A percentile compares a stretch with the other conserved stretches of the same genome.
Evolutionary conservation across 2,888 invertebrate genomes (phyloP).

Genomic region (Ferrisia virgata): DNA sequence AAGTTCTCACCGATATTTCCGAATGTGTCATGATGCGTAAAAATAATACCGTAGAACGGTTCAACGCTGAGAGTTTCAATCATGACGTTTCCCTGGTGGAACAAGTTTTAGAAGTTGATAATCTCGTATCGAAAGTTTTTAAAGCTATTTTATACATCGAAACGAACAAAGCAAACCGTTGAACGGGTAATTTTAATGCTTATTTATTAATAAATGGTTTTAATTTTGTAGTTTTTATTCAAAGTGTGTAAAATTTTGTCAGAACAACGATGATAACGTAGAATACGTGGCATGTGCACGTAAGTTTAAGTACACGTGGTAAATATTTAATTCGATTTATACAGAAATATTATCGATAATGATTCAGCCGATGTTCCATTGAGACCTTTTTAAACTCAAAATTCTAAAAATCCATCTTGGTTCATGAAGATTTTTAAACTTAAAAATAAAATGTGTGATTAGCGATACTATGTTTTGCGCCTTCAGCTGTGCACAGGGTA

Average conservation of each 20-base stretch:
- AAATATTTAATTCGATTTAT: too few species aligned
- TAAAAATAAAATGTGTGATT: too few species aligned
- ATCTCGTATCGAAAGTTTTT: conserved; percentile 68
- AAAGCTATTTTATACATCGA: conserved; percentile 54
- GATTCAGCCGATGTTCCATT: too few species aligned
- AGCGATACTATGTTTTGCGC: too few species aligned
- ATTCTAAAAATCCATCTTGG: too few species aligned
- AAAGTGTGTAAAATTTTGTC: not conserved
- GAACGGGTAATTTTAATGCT: not conserved
- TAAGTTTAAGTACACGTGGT: too few species aligned
- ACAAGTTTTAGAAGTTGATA: conserved; percentile 73
- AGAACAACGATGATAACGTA: not conserved
- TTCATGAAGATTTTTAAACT: too few species aligned
- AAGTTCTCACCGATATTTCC: conserved; percentile 73
- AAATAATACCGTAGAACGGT: conserved; percentile 46
- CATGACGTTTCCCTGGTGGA: conserved; percentile 64
- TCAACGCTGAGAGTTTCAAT: conserved; percentile 56
- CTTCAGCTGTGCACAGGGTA: too few species aligned
- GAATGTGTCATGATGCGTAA: conserved; percentile 73
- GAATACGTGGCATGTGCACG: too few species aligned
- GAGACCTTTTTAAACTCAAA: too few species aligned
- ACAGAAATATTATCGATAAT: too few species aligned
- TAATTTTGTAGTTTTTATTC: not conserved
- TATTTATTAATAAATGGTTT: not conserved
- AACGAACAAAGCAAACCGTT: not conserved